Base-by-base conservation (phyloP, 2,113 vertebrate species). In the Sphyrna mokarran region DNA sequence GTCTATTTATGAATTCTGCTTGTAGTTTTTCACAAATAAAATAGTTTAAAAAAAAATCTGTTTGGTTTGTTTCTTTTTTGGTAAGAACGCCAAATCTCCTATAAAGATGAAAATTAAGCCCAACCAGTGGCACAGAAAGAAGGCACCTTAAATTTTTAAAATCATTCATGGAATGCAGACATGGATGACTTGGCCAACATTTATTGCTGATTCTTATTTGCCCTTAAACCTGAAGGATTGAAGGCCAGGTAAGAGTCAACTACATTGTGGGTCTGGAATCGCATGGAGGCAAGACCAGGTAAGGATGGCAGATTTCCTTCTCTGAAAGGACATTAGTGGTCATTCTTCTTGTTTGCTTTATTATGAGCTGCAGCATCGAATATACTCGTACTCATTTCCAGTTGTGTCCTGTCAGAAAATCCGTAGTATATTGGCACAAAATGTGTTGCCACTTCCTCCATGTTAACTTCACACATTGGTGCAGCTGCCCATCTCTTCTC, bases 11-110 rank as follows among this genome's bases (percentile, higher is more conserved):
- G 99, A 99, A 99, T 99, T 99, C 98, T 99, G 98, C 99, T 99
- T 99, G 99, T 99, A 99, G 99, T 99, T 99, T 99, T 99, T 99
- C 99, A 99, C 98, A 99, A 99, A 99, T 99, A 99, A 99, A 99
- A 99, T 98, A 98, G 98, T 99, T 98, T 98, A 98, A 98, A 98
- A 98, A 98, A 98, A 98, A 98, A 97, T 97, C 97, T 97, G 96
- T 97, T 96, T 96, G 90, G 48, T 54, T 54, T 54, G 48, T 63
- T 68, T 68, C 1, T 94, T 96, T 96, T 80, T 96, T 95, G 48
- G 10, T 48, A 58, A 83, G 48, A 8, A 83, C 0, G 18, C 29
- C 61, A 63, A 80, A 54, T 4, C 29, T 48, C 18, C 7, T 14
- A 9, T 37, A 43, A 5, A 54, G 33, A n/a, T 97, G 97, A 96